Evolutionary conservation across 1,140 invertebrate genomes (phyloP).

Genomic region (Frieseomelitta varia): DNA sequence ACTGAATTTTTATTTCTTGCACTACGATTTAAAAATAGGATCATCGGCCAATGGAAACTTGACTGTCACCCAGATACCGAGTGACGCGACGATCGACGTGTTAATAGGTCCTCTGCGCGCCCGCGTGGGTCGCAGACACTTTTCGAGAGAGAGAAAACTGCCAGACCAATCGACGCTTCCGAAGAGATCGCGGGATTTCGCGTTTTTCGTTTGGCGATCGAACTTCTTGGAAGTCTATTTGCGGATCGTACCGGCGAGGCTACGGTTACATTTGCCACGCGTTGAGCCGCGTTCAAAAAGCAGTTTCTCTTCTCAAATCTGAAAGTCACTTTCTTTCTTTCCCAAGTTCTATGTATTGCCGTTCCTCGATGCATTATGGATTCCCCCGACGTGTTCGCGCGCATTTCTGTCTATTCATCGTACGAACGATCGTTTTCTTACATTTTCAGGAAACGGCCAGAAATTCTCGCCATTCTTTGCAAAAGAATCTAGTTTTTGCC

Average conservation of each 20-base stretch:
- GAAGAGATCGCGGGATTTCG: neutral
- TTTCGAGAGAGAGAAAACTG: neutral
- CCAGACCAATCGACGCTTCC: too few species aligned
- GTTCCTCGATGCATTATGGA: neutral
- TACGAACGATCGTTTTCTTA: neutral
- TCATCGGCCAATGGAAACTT: too few species aligned
- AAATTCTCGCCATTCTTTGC: neutral
- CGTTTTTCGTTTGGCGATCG: too few species aligned
- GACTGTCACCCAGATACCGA: too few species aligned
- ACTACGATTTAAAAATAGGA: too few species aligned
- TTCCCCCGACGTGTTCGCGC: neutral
- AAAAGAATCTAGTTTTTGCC: neutral
- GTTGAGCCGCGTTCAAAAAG: neutral
- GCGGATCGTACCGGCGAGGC: neutral
- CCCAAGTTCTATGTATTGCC: too few species aligned
- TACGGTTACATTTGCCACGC: neutral
- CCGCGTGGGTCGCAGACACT: neutral
- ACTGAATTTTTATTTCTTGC: too few species aligned
- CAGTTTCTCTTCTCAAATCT: neutral
- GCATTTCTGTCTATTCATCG: neutral
- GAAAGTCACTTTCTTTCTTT: conserved; percentile 4
- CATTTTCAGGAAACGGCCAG: neutral
- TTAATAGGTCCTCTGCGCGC: neutral
- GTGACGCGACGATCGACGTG: too few species aligned
- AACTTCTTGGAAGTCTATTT: conserved; percentile 6